Evolutionary conservation across 2,113 vertebrate genomes (phyloP).

Genomic region (Castor canadensis): DNA sequence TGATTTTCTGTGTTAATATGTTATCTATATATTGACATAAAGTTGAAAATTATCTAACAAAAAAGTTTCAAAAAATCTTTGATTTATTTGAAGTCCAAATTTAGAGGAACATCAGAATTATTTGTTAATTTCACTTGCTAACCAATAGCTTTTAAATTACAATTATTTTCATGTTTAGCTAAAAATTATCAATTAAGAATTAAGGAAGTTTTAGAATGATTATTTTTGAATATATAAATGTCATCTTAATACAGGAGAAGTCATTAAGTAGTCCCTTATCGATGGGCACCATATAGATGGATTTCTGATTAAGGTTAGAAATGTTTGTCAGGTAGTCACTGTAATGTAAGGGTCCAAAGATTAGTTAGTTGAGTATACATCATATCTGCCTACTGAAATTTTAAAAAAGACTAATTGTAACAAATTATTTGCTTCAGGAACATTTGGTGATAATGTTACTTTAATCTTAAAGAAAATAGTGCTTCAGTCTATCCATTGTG

Average conservation of each 20-base stretch:
- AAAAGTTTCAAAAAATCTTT: background rate
- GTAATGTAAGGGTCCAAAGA: background rate
- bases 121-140: too few relatives aligned
- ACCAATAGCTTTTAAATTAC: background rate
- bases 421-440: slow-evolving; percentile 19
- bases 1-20: background rate
- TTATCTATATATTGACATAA: background rate
- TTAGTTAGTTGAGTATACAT: background rate
- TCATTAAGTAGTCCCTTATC: background rate
- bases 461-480: background rate
- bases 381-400: background rate
- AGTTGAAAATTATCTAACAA: background rate
- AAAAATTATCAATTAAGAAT: background rate
- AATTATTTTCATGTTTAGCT: background rate
- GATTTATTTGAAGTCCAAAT: background rate
- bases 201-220: background rate
- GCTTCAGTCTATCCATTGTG: background rate
- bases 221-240: background rate
- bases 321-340: background rate
- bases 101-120: too few relatives aligned
- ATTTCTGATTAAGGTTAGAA: background rate
- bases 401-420: background rate
- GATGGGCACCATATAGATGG: background rate
- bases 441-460: background rate
- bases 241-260: background rate